Evolutionary conservation across 2,113 vertebrate genomes (phyloP).

Genomic region (Catharus bicknelli): DNA sequence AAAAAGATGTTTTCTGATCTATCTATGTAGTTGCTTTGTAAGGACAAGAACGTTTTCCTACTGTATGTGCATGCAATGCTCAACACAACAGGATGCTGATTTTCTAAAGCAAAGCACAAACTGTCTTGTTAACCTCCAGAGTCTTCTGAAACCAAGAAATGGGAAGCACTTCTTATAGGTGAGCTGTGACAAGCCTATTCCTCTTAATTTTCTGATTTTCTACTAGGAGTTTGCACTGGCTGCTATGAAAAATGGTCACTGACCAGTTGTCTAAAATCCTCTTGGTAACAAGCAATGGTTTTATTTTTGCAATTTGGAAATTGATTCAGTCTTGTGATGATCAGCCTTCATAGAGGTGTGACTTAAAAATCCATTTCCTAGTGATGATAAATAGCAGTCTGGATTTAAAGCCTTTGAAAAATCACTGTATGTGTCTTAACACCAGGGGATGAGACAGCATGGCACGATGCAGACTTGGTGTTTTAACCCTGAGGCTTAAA

Average conservation of each 20-base stretch:
- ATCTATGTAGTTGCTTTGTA: not conserved
- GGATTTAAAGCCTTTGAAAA: slow-evolving; percentile 1
- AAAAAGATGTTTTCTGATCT: slow-evolving; percentile 35
- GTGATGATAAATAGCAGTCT: not conserved
- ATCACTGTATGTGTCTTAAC: not conserved
- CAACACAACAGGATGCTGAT: not conserved
- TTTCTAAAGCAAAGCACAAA: slow-evolving; percentile 1
- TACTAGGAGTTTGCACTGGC: not conserved
- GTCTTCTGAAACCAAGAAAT: not conserved
- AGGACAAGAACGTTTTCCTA: not conserved
- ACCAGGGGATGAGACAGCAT: not conserved
- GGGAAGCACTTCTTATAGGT: not conserved
- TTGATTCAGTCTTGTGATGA: not conserved
- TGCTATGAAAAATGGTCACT: not conserved
- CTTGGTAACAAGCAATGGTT: not conserved
- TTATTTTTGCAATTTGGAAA: not conserved
- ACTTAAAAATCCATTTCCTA: not conserved
- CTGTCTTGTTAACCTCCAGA: not conserved
- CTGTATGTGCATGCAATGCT: not conserved
- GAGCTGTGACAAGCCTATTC: not conserved
- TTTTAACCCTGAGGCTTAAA: slow-evolving; percentile 14
- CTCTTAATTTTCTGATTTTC: slow-evolving; percentile 5
- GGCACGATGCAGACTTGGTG: not conserved
- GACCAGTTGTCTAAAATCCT: not conserved
- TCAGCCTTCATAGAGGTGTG: not conserved